phyloP scores from a whole-genome alignment of 2,888 invertebrate genomes.

The Heteromurus nitidus region DNA sequence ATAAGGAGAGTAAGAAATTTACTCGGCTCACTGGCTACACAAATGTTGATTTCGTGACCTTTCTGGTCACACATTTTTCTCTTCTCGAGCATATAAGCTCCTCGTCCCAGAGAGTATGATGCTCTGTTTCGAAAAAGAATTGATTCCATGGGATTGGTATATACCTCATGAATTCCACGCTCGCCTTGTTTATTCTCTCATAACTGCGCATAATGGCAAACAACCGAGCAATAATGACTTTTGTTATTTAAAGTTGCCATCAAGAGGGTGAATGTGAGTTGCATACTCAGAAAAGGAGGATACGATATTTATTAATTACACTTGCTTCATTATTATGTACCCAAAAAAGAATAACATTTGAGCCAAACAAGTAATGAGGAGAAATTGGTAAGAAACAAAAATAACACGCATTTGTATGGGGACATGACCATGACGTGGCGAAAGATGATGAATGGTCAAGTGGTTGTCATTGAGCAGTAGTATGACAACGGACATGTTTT shows the following conservation, averaged over 20 bases:
- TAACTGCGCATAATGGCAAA: neutral
- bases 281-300: neutral
- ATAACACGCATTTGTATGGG: neutral
- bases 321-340: neutral
- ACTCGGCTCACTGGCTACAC: neutral
- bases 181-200: neutral
- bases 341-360: neutral
- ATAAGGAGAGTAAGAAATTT: neutral
- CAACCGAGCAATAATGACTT: conserved; percentile 12
- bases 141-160: neutral
- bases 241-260: neutral
- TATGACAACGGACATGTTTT: neutral
- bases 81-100: too few relatives aligned
- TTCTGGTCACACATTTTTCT: conserved; percentile 25
- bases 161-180: neutral
- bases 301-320: neutral
- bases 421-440: too few relatives aligned
- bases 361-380: neutral
- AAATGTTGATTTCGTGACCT: conserved; percentile 27
- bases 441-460: too few relatives aligned
- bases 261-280: neutral
- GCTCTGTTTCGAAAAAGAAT: conserved; percentile 3
- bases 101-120: neutral
- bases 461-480: too few relatives aligned
- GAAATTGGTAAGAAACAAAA: neutral